phyloP scores from a whole-genome alignment of 1,140 invertebrate genomes.

The Pseudomyrmex sp. region DNA sequence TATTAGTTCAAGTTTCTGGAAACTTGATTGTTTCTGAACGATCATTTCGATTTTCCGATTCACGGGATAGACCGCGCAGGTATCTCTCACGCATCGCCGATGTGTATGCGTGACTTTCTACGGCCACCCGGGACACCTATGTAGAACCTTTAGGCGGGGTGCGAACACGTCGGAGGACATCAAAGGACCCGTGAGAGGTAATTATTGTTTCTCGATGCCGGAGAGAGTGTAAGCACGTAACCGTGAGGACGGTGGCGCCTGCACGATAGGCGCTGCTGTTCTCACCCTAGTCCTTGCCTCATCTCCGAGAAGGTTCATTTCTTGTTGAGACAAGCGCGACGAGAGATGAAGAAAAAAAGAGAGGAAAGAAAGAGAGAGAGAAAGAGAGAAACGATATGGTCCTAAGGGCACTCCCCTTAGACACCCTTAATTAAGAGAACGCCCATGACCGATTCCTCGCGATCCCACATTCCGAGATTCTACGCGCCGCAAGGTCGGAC shows the following conservation, averaged over 20 bases:
- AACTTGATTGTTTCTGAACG: neutral
- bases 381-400: slow-evolving; percentile 20
- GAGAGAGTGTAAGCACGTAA: slow-evolving; percentile 59
- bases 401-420: slow-evolving; percentile 51
- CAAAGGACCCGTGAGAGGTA: slow-evolving; percentile 82
- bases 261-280: slow-evolving; percentile 80
- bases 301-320: slow-evolving; percentile 64
- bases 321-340: slow-evolving; percentile 54
- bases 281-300: slow-evolving; percentile 73
- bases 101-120: slow-evolving; percentile 70
- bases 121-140: slow-evolving; percentile 78
- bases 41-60: slow-evolving; percentile 57
- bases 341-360: neutral
- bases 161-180: slow-evolving; percentile 82
- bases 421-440: slow-evolving; percentile 82
- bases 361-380: slow-evolving; percentile 3
- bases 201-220: slow-evolving; percentile 83
- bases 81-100: slow-evolving; percentile 15
- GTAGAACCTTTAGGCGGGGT: slow-evolving; percentile 78
- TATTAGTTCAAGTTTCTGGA: neutral
- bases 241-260: slow-evolving; percentile 79
- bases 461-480: slow-evolving; percentile 73
- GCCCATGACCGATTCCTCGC: slow-evolving; percentile 75
- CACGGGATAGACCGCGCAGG: slow-evolving; percentile 8
- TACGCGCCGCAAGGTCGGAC: slow-evolving; percentile 63